Evolutionary conservation across 2,113 vertebrate species (phyloP).

Genomic region (Ceyx margarethae): DNA sequence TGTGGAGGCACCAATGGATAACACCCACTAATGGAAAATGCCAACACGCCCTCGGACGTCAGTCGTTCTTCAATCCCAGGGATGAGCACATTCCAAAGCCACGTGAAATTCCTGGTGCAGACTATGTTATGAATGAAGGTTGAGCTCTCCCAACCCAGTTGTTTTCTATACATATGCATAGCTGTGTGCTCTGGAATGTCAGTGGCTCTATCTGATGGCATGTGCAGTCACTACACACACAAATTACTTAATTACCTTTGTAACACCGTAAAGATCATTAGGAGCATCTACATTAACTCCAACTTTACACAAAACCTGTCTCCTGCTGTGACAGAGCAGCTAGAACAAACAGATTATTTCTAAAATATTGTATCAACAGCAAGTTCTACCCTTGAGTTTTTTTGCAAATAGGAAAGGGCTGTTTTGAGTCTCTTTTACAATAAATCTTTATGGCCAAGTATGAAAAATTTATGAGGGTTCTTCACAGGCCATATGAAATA

Average conservation of each 20-base stretch:
- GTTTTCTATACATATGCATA: neutral
- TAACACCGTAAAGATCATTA: neutral
- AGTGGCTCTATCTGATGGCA: neutral
- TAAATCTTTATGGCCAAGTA: neutral
- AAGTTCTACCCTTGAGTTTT: neutral
- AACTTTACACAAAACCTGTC: neutral
- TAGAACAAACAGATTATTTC: neutral
- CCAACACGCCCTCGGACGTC: neutral
- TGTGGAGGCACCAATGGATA: neutral
- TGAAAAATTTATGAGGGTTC: slow-evolving; percentile 50
- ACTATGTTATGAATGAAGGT: fast-evolving
- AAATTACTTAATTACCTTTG: slow-evolving; percentile 15
- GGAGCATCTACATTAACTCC: neutral
- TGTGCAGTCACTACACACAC: neutral
- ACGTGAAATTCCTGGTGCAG: neutral
- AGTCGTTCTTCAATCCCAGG: fast-evolving
- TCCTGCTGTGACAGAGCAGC: neutral
- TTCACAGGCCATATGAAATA: neutral
- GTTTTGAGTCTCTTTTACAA: neutral
- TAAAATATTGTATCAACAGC: neutral
- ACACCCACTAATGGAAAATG: neutral
- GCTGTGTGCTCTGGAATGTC: neutral
- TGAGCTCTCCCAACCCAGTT: neutral
- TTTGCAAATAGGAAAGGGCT: neutral
- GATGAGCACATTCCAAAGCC: fast-evolving